Evolutionary conservation across 2,797 vertebrate genomes (phyloP).

Genomic region (Alca torda): DNA sequence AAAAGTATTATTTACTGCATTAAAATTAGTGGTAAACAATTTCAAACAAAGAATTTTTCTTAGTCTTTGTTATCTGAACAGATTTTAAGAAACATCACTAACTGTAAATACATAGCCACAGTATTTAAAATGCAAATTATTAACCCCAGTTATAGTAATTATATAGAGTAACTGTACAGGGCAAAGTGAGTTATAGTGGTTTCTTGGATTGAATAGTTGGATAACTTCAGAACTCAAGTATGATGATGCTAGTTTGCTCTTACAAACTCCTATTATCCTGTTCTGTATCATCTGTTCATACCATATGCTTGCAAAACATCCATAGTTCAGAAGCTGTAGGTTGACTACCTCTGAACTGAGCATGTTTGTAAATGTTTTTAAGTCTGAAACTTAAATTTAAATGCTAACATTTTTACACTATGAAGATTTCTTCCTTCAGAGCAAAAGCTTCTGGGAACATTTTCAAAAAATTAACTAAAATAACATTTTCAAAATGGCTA

Average conservation of each 20-base stretch:
- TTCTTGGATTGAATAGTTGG: background rate
- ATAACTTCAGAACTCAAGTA: background rate
- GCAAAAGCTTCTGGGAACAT: constrained; percentile 22
- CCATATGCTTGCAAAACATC: constrained; percentile 29
- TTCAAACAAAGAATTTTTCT: background rate
- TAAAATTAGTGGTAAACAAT: background rate
- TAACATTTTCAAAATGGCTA: constrained; percentile 1
- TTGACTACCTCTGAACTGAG: constrained; percentile 17
- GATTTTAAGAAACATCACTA: background rate
- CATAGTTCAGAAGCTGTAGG: constrained; percentile 9
- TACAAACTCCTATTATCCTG: background rate
- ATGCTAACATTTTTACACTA: constrained; percentile 2
- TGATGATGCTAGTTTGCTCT: background rate
- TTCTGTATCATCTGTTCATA: constrained; percentile 20
- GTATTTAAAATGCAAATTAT: background rate
- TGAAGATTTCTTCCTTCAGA: background rate
- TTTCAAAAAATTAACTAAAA: constrained; percentile 39
- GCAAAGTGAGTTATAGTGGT: background rate
- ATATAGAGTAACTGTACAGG: background rate
- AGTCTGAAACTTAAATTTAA: constrained; percentile 23
- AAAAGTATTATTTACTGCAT: background rate
- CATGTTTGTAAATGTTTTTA: constrained; percentile 56
- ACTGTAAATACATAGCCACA: background rate
- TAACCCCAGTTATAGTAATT: background rate
- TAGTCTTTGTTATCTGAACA: background rate